phyloP scores from a whole-genome alignment of 2,113 vertebrate genomes.

The Eulacestoma nigropectus region DNA sequence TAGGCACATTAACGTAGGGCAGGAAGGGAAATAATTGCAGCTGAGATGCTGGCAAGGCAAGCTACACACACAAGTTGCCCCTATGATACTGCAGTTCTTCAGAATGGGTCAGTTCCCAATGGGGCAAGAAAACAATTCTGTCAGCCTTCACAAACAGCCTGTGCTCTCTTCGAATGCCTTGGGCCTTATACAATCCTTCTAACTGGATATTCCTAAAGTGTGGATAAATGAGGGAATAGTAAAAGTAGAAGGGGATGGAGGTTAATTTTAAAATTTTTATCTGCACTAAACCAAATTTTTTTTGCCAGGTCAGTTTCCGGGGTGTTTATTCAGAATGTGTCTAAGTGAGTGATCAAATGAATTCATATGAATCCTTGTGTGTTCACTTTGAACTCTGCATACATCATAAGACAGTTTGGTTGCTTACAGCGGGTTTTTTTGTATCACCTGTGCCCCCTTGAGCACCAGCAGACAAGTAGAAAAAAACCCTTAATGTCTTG shows the following conservation, averaged over 20 bases:
- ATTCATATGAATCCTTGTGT: background rate
- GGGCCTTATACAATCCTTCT: background rate
- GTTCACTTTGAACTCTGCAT: background rate
- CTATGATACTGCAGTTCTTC: background rate
- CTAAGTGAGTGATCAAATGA: background rate
- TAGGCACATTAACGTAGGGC: background rate
- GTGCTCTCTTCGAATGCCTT: background rate
- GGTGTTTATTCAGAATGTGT: background rate
- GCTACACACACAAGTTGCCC: background rate
- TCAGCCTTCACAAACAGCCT: background rate
- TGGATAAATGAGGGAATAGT: background rate
- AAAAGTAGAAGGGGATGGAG: background rate
- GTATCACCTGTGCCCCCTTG: fast-evolving
- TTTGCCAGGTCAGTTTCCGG: background rate
- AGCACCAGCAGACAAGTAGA: background rate
- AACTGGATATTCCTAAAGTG: background rate
- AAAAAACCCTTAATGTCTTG: background rate
- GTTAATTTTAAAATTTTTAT: background rate
- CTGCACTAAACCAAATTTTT: background rate
- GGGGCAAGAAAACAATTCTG: background rate
- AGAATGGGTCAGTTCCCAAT: background rate
- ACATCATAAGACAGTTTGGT: background rate
- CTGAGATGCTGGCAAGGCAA: background rate
- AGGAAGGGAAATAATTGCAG: background rate
- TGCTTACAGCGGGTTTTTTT: background rate